A percentile compares a stretch with the other conserved stretches of the same genome.
phyloP scores from a whole-genome alignment of 2,113 vertebrate genomes.

The Chiloscyllium plagiosum region DNA sequence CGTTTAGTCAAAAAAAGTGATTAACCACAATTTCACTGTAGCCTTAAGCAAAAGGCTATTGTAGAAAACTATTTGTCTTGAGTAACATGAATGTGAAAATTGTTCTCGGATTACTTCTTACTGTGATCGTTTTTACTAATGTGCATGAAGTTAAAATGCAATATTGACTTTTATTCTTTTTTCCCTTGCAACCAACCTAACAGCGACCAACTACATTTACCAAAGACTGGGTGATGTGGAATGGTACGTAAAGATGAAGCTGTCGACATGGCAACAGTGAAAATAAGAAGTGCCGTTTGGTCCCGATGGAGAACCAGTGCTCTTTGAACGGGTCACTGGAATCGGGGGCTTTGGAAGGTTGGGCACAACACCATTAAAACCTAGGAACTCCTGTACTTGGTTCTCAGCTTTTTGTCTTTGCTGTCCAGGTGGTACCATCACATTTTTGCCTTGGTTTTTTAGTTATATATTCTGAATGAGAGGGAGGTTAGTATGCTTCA shows the following conservation, averaged over 20 bases:
- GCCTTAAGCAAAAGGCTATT: neutral
- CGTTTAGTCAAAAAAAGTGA: neutral
- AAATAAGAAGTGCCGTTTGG: conserved; percentile 86
- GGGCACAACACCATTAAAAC: conserved; percentile 93
- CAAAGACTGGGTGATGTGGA: conserved; percentile 99
- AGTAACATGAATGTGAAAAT: neutral
- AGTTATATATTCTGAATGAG: conserved; percentile 41
- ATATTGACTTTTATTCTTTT: conserved; percentile 95
- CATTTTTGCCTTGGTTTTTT: conserved; percentile 61
- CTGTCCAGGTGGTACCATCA: conserved; percentile 78
- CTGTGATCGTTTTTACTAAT: conserved; percentile 27
- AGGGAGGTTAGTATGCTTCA: neutral
- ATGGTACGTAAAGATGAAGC: conserved; percentile 99
- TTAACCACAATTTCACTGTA: neutral
- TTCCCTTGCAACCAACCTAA: conserved; percentile 97
- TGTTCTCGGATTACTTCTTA: conserved; percentile 14
- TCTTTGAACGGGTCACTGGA: conserved; percentile 99
- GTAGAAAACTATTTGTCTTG: neutral
- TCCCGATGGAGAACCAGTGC: conserved; percentile 99
- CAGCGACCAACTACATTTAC: conserved; percentile 99
- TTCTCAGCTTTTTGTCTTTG: conserved; percentile 93
- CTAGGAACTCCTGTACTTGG: conserved; percentile 98
- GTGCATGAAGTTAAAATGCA: conserved; percentile 37
- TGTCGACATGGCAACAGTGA: conserved; percentile 99
- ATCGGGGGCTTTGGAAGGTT: conserved; percentile 98